Percentiles rank a stretch among this genome's conserved stretches.
phyloP scores from a whole-genome alignment of 2,888 invertebrate species.

The Volucella inflata region DNA sequence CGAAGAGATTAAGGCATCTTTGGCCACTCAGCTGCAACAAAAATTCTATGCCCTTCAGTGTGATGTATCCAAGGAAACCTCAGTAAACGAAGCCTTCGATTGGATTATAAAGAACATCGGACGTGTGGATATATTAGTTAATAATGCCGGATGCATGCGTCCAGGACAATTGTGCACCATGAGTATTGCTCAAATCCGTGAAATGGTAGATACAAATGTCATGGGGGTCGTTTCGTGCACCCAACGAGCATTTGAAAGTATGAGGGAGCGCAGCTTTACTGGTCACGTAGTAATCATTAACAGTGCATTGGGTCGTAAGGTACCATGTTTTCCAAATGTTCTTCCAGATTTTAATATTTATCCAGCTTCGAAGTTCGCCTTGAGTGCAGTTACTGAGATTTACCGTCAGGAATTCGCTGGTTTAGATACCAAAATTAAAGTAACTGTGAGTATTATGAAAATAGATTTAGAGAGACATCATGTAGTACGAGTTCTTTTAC shows the following conservation, averaged over 20 bases:
- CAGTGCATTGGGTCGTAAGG: constrained; percentile 81
- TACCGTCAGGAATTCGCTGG: constrained; percentile 81
- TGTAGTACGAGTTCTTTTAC: not conserved
- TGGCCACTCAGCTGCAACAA: constrained; percentile 64
- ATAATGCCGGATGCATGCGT: constrained; percentile 85
- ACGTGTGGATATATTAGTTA: constrained; percentile 85
- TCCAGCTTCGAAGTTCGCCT: constrained; percentile 80
- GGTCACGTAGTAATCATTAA: constrained; percentile 84
- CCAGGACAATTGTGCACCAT: constrained; percentile 77
- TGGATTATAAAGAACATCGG: constrained; percentile 84
- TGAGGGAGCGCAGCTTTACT: constrained; percentile 81
- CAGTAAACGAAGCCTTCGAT: constrained; percentile 85
- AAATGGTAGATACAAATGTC: constrained; percentile 84
- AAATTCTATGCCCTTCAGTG: constrained; percentile 77
- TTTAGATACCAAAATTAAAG: constrained; percentile 78
- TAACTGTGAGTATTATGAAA: constrained; percentile 78
- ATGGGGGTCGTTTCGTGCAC: constrained; percentile 83
- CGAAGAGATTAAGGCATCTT: constrained; percentile 74
- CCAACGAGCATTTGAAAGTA: constrained; percentile 83
- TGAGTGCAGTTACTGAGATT: constrained; percentile 80
- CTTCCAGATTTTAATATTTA: constrained; percentile 79
- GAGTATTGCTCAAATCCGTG: constrained; percentile 76
- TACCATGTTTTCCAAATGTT: constrained; percentile 74
- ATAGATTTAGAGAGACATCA: not conserved
- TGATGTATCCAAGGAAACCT: constrained; percentile 84